Percentiles rank a stretch among this genome's conserved stretches.
Conservation (phyloP, 2,113 vertebrate species). For the Jacana jacana region DNA sequence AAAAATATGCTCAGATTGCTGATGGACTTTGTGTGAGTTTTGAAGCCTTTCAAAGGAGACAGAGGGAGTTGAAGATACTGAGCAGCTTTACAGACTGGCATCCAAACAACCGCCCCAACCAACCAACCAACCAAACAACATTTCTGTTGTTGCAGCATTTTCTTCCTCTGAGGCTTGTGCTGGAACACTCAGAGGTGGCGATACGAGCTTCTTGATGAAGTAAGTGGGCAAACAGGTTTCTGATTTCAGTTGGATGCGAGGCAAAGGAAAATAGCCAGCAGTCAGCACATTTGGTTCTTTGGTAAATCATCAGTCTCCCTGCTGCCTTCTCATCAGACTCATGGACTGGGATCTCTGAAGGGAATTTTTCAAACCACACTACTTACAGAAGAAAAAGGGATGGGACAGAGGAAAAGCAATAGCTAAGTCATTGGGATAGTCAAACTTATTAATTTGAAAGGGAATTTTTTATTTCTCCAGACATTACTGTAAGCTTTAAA, state of each 20-base stretch:
- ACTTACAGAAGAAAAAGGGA: not conserved
- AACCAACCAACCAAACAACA: not conserved
- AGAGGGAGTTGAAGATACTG: not conserved
- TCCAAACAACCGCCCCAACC: not conserved
- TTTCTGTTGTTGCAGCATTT: conserved; percentile 22
- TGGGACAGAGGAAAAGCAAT: not conserved
- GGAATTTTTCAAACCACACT: not conserved
- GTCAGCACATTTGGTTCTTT: not conserved
- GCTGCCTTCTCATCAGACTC: not conserved
- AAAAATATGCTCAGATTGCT: not conserved
- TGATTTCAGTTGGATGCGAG: not conserved
- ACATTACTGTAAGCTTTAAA: not conserved
- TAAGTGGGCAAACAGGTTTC: conserved; percentile 48
- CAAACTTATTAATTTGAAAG: not conserved
- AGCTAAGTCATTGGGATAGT: not conserved
- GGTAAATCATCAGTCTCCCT: not conserved
- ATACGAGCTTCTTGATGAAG: not conserved
- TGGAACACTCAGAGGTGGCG: not conserved
- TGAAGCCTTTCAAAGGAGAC: not conserved
- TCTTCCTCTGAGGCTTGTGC: not conserved
- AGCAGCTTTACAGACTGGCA: not conserved
- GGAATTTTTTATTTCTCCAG: not conserved
- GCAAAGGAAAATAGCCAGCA: not conserved
- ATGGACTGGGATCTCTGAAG: not conserved
- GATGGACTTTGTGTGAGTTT: not conserved